Evolutionary conservation across 2,113 vertebrate species (phyloP).

Genomic region (Vidua macroura): DNA sequence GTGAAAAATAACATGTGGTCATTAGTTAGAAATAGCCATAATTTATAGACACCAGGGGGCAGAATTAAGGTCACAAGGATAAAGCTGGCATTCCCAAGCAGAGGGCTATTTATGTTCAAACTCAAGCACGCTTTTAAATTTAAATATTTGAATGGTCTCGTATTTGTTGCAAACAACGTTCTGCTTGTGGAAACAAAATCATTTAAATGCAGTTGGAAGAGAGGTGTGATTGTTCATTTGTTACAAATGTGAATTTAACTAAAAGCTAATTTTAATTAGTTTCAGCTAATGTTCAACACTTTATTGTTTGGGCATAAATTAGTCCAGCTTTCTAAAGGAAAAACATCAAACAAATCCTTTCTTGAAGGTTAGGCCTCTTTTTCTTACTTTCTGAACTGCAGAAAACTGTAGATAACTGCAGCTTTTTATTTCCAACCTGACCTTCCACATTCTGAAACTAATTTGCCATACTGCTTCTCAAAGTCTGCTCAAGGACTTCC

Average conservation of each 20-base stretch:
- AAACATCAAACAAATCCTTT: constrained; percentile 4
- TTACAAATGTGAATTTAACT: not conserved
- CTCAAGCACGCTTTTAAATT: not conserved
- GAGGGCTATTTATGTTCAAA: not conserved
- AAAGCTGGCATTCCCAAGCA: not conserved
- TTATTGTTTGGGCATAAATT: not conserved
- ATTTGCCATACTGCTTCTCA: constrained; percentile 78
- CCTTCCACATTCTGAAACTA: constrained; percentile 77
- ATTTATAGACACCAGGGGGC: constrained; percentile 37
- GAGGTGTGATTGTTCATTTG: not conserved
- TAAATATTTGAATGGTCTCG: not conserved
- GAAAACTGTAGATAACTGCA: constrained; percentile 66
- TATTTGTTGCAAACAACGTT: not conserved
- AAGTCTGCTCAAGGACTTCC: constrained; percentile 84
- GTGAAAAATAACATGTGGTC: not conserved
- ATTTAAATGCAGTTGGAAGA: not conserved
- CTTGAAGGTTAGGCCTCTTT: constrained; percentile 12
- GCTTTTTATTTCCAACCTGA: constrained; percentile 71
- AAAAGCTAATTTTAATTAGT: not conserved
- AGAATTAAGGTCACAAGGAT: constrained; percentile 28
- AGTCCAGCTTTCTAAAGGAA: not conserved
- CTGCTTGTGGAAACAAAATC: not conserved
- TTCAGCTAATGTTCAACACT: not conserved
- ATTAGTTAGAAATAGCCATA: constrained; percentile 1
- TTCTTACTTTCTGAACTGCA: constrained; percentile 51